A percentile compares a stretch with the other conserved stretches of the same genome.
These are phyloP conservation scores for Oncorhynchus gorbuscha DNA, from an alignment of 2,113 vertebrate genomes.

Conservation along the genomic window DNA sequence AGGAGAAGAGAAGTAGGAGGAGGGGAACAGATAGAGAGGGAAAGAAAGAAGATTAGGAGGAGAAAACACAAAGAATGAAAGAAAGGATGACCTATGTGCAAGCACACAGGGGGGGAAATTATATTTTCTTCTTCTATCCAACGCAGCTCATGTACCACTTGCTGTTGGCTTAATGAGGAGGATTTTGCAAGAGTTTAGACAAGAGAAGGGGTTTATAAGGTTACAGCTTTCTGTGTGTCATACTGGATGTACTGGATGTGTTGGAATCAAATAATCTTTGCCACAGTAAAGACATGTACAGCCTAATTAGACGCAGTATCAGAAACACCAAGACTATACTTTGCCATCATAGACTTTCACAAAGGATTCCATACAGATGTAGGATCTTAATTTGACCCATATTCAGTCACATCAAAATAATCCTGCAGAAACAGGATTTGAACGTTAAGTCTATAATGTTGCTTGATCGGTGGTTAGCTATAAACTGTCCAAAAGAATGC, in stretches of 20 bases:
- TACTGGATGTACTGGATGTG: too few relatives aligned
- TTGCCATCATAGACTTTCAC: too few relatives aligned
- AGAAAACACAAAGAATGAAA: neutral
- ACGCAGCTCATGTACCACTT: neutral
- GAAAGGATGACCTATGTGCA: neutral
- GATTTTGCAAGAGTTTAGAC: neutral
- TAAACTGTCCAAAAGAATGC: too few relatives aligned
- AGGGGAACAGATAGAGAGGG: neutral
- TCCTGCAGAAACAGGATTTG: too few relatives aligned
- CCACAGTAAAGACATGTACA: neutral
- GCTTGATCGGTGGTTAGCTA: too few relatives aligned
- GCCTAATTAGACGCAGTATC: neutral
- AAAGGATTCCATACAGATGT: too few relatives aligned
- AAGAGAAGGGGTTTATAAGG: neutral
- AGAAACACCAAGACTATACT: neutral
- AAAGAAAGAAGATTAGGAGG: neutral
- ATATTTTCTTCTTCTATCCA: neutral
- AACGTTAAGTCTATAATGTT: too few relatives aligned
- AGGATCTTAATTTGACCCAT: too few relatives aligned
- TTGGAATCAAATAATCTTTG: neutral
- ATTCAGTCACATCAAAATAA: too few relatives aligned
- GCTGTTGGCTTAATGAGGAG: slow-evolving; percentile 10
- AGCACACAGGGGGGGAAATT: neutral
- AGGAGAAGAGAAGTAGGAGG: neutral
- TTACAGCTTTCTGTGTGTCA: neutral